A percentile compares a stretch with the other conserved stretches of the same genome.
Evolutionary conservation across 2,888 invertebrate species (phyloP).

Genomic region (Himalopsyche anomala): DNA sequence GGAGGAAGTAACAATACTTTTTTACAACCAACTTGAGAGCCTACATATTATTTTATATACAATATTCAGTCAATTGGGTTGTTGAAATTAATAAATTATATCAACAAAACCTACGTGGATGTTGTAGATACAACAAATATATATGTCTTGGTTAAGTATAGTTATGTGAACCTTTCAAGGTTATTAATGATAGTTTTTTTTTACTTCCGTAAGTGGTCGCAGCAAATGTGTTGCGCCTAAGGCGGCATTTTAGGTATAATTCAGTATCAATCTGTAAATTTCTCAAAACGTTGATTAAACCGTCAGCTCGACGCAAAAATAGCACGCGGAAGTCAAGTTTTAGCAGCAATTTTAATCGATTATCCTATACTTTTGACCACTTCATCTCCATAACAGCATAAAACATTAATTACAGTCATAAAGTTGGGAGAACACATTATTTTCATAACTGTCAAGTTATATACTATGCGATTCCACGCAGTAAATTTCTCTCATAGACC

Average conservation of each 20-base stretch:
- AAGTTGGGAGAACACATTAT: too few species aligned
- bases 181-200: neutral
- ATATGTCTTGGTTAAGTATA: neutral
- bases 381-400: neutral
- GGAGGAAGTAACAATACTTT: neutral
- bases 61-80: neutral
- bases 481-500: too few species aligned
- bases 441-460: too few species aligned
- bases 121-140: neutral
- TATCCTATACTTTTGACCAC: conserved; percentile 2
- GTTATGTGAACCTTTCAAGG: conserved; percentile 8
- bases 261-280: neutral
- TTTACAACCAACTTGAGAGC: neutral
- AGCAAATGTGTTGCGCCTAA: neutral
- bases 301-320: neutral
- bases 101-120: neutral
- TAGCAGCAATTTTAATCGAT: conserved; percentile 21
- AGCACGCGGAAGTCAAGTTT: neutral
- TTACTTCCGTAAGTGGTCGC: neutral
- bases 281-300: neutral
- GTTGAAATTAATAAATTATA: neutral
- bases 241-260: conserved; percentile 16
- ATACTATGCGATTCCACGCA: too few species aligned
- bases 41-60: neutral
- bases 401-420: too few species aligned